A percentile compares a stretch with the other conserved stretches of the same genome.
Conservation (phyloP, 2,797 vertebrate genomes). For the Austrolebias charrua region DNA sequence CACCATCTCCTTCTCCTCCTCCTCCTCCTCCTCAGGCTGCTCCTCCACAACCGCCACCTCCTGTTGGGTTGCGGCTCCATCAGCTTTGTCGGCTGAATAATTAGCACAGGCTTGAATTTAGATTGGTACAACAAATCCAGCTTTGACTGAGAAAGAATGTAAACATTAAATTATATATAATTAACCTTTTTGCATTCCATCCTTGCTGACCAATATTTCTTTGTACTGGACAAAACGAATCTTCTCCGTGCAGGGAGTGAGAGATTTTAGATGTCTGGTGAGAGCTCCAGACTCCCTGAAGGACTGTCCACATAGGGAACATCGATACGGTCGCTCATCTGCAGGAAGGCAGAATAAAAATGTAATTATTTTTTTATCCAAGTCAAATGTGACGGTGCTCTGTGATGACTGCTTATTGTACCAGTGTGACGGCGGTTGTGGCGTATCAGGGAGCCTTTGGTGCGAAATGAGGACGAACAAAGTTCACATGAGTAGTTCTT, state of each 20-base stretch:
- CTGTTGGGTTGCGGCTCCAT: slow-evolving; percentile 33
- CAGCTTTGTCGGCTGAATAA: slow-evolving; percentile 52
- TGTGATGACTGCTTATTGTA: slow-evolving; percentile 48
- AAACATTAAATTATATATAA: background rate
- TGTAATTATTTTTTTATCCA: background rate
- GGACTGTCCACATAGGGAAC: slow-evolving; percentile 92
- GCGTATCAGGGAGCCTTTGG: slow-evolving; percentile 96
- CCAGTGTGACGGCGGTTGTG: slow-evolving; percentile 97
- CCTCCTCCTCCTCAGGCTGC: slow-evolving; percentile 57
- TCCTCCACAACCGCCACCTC: slow-evolving; percentile 64
- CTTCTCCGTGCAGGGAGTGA: slow-evolving; percentile 97
- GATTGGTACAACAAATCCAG: background rate
- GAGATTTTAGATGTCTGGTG: slow-evolving; percentile 93
- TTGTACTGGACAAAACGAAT: slow-evolving; percentile 91
- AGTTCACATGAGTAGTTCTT: slow-evolving; percentile 95
- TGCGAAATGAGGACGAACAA: slow-evolving; percentile 91
- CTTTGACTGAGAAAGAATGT: background rate
- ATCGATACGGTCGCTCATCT: slow-evolving; percentile 97
- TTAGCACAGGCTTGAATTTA: slow-evolving; percentile 3
- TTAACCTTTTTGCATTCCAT: slow-evolving; percentile 85
- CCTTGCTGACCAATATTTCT: slow-evolving; percentile 86
- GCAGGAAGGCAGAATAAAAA: background rate
- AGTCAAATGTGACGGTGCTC: background rate
- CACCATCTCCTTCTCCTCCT: slow-evolving; percentile 64
- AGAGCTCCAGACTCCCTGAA: slow-evolving; percentile 97